Evolutionary conservation across 2,888 invertebrate genomes (phyloP), one percentile per base, ranked within the genome.

Genomic region (Melanchra persicariae): DNA sequence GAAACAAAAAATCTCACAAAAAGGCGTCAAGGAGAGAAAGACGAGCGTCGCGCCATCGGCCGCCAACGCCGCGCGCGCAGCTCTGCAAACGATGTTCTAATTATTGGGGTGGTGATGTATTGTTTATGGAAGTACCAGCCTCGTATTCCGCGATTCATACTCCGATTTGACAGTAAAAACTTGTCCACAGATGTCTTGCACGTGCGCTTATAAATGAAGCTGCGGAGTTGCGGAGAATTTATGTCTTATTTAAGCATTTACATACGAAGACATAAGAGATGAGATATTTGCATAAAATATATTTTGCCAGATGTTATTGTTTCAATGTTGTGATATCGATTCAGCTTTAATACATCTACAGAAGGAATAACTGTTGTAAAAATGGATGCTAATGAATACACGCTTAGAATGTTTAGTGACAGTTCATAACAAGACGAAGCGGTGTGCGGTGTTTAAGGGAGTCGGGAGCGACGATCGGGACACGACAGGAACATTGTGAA

Each of bases 1-100:
- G 92, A 93, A 95, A 93, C 93, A 94, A 95, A 95, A 94, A 93
- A 91, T 87, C 79, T 82, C 82, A 92, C 92, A 94, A 95, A 95
- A 96, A 95, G 91, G 91, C 93, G 93, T 91, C 94, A 94, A 92
- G 91, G 91, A 93, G 89, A 90, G 89, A 91, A 90, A 91, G 89
- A 92, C 87, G 89, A 91, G 86, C 86, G 90, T 88, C 90, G 87
- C 88, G 86, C 82, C 85, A 83, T 83, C 87, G 83, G 87, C 61
- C 84, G 79, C 84, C 55, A 65, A 67, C 58, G 77, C 73, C 83
- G 74, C 83, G 81, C 79, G 74, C 84, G 78, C 75, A 81, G 2
- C 77, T 22, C 72, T 84, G 84, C 89, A 90, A 91, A 90, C 89
- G 90, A 90, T 84, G 88, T 89, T 91, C 92, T 92, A 93, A 92